Base-by-base conservation (phyloP, 2,797 vertebrate genomes). In the Amblyopsis hoosieri region DNA sequence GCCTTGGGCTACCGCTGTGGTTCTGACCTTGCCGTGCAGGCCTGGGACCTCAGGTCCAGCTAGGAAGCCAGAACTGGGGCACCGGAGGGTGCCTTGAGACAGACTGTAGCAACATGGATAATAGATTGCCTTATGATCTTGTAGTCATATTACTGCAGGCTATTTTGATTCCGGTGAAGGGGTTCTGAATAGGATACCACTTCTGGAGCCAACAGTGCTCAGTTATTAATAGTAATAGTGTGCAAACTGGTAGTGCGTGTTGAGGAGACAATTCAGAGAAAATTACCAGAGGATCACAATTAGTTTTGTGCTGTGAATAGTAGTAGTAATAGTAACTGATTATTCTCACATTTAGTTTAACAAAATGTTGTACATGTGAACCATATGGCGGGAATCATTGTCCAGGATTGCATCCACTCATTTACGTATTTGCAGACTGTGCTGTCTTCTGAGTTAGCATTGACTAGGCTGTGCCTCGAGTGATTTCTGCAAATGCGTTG, bases 21-120 rank as follows among this genome's bases (percentile, higher is more conserved):
- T 71, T 62, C 23, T 81, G 75, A 86, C 82, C 82, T 85, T 87
- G 78, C 46, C 53, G 23, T 23, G 23, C 23, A 3, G 23, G 23
- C 23, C 23, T 59, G 52, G 45, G 71, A 69, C 83, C 70, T 66
- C 45, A 64, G 57, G 62, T 76, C 74, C 76, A 64, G 74, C 66
- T 31, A 12, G 42, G 67, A 65, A 66, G 59, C 59, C 9, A 31
- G 54, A 71, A 63, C 47, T n/a, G 55, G 45, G 62, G 61, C 64
- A 55, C 62, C 13, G 49, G n/a, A 12, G 62, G 67, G 60, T 49
- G 52, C 66, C 50, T 12, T 53, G 54, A 57, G 57, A 31, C 47
- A 79, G 64, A 69, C 57, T 64, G 64, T 66, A 64, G 53, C 48
- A 68, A 37, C 58, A 77, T 57, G 45, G 52, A 74, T 83, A 74